Percentiles rank a stretch among this genome's conserved stretches.
phyloP scores from a whole-genome alignment of 2,888 invertebrate species.

The Agrochola lychnidis region DNA sequence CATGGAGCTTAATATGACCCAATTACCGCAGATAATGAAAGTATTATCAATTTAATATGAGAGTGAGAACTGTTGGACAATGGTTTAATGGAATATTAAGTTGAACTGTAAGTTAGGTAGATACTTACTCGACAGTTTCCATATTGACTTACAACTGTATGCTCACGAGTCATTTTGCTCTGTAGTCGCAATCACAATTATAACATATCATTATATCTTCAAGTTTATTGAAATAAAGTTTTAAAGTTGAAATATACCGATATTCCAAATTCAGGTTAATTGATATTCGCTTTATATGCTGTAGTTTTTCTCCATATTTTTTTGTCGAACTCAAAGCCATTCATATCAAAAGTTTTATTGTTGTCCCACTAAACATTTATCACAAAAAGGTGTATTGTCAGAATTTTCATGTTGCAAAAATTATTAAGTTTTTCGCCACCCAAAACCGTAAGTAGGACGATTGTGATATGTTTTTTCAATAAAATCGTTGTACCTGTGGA shows the following conservation, averaged over 20 bases:
- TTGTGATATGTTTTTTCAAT: slow-evolving; percentile 39
- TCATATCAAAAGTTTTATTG: slow-evolving; percentile 17
- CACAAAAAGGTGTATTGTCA: slow-evolving; percentile 40
- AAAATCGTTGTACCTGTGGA: slow-evolving; percentile 30
- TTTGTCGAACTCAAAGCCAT: slow-evolving; percentile 4
- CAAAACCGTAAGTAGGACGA: slow-evolving; percentile 31
- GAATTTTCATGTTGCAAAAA: slow-evolving; percentile 36
- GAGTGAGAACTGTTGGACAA: not conserved
- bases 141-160: not conserved
- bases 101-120: not conserved
- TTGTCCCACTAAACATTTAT: slow-evolving; percentile 14
- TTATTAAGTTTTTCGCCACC: slow-evolving; percentile 42
- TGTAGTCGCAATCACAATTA: not conserved
- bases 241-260: not conserved
- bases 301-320: slow-evolving; percentile 30
- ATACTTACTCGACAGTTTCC: not conserved
- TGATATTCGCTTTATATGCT: slow-evolving; percentile 6
- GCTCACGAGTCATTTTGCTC: not conserved
- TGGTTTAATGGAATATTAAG: not conserved
- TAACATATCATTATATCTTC: not conserved
- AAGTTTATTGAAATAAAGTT: not conserved
- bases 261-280: slow-evolving; percentile 32
- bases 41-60: not conserved
- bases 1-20: not conserved
- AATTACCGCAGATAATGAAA: not conserved